A percentile compares a stretch with the other conserved stretches of the same genome.
Conservation (phyloP, 2,888 invertebrate species). For the Carabus problematicus region DNA sequence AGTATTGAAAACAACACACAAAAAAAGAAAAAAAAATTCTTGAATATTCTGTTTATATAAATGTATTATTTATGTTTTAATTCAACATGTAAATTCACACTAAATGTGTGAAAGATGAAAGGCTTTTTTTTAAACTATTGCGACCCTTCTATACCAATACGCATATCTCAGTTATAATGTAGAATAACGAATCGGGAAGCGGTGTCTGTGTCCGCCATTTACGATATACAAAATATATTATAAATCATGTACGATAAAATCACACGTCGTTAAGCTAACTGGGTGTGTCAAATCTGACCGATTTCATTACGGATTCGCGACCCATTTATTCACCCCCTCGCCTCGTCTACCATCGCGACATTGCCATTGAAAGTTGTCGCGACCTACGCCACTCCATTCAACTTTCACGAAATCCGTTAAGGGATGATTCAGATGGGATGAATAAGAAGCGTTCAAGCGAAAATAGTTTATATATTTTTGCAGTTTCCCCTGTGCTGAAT, state of each 20-base stretch:
- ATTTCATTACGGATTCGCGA: slow-evolving; percentile 21
- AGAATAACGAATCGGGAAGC: too few species aligned
- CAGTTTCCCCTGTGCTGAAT: neutral
- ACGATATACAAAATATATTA: neutral
- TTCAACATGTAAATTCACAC: too few species aligned
- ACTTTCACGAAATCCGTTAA: slow-evolving; percentile 1
- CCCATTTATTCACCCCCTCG: slow-evolving; percentile 18
- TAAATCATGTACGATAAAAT: slow-evolving; percentile 18
- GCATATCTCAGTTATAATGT: too few species aligned
- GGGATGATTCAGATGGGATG: slow-evolving; percentile 4
- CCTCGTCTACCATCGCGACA: neutral
- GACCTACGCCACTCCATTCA: slow-evolving; percentile 24
- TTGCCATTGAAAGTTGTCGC: neutral
- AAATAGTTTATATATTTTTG: slow-evolving; percentile 12
- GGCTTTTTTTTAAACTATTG: too few species aligned
- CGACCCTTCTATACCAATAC: too few species aligned
- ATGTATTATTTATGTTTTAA: too few species aligned
- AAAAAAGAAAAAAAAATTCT: too few species aligned
- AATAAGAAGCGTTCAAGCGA: slow-evolving; percentile 9
- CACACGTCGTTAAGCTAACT: slow-evolving; percentile 35
- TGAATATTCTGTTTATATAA: too few species aligned
- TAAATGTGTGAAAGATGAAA: too few species aligned
- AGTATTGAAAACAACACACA: too few species aligned
- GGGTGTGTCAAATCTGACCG: slow-evolving; percentile 27
- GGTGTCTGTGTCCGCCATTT: too few species aligned